A percentile compares a stretch with the other conserved stretches of the same genome.
Conservation (phyloP, 2,113 vertebrate genomes). For the Mionectes macconnelli region DNA sequence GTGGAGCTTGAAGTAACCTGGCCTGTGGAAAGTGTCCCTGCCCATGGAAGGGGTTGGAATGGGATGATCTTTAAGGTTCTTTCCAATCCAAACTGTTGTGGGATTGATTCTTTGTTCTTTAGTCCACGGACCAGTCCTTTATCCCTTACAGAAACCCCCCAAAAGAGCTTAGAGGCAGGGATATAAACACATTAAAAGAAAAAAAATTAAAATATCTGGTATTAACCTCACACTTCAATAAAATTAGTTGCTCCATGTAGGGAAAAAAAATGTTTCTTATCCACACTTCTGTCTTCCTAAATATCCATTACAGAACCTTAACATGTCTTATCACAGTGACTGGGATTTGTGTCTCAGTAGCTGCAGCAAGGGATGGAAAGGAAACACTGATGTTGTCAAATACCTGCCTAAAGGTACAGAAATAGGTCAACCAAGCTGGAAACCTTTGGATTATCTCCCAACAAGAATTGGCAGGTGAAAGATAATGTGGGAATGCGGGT, state of each 20-base stretch:
- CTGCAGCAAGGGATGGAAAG: not conserved
- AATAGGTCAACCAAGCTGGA: not conserved
- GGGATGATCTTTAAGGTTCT: not conserved
- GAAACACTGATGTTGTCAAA: not conserved
- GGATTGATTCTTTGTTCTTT: not conserved
- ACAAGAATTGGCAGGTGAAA: not conserved
- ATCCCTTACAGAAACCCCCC: not conserved
- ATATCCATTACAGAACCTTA: not conserved
- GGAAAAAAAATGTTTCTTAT: not conserved
- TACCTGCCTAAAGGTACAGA: not conserved
- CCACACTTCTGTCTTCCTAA: not conserved
- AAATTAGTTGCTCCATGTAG: not conserved
- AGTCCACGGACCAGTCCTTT: not conserved
- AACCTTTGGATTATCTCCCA: not conserved
- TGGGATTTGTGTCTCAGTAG: not conserved
- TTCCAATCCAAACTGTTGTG: not conserved
- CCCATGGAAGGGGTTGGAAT: not conserved
- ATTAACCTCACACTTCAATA: not conserved
- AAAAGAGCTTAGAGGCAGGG: not conserved
- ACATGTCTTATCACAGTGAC: not conserved
- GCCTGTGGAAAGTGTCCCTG: not conserved
- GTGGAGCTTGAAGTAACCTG: not conserved
- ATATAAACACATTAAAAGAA: not conserved
- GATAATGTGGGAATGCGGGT: not conserved
- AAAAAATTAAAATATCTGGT: not conserved